Percentiles rank a stretch among this genome's conserved stretches.
Conservation (phyloP, 2,888 invertebrate species). For the Colletes collaris region DNA sequence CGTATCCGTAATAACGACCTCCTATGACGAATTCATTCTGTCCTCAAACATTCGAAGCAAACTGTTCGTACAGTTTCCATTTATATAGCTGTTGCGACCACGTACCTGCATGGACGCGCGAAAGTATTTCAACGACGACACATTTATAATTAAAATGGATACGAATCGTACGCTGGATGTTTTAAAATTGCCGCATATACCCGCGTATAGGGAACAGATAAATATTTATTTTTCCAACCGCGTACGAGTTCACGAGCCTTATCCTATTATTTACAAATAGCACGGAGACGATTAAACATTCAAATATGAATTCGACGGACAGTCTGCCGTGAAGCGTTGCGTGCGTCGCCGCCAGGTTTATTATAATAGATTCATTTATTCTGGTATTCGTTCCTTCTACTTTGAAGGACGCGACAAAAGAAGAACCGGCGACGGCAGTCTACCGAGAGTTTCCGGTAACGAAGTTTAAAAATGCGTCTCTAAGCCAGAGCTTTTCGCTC, state of each 20-base stretch:
- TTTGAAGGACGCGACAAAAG: constrained; percentile 6
- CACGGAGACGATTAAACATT: background rate
- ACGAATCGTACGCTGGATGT: too few relatives aligned
- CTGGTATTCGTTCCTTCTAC: constrained; percentile 1
- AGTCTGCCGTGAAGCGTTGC: background rate
- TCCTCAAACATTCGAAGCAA: background rate
- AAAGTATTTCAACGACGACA: too few relatives aligned
- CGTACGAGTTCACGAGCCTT: too few relatives aligned
- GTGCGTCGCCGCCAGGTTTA: constrained; percentile 47
- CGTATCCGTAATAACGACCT: background rate
- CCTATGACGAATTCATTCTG: background rate
- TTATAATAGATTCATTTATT: constrained; percentile 49
- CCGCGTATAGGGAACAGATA: too few relatives aligned
- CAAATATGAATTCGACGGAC: background rate
- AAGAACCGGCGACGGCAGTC: constrained; percentile 23
- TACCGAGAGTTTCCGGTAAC: constrained; percentile 59
- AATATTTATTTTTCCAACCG: too few relatives aligned
- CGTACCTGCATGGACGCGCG: too few relatives aligned
- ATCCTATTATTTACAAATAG: too few relatives aligned
- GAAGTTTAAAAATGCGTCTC: constrained; percentile 66
- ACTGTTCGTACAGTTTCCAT: too few relatives aligned
- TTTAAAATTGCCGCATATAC: too few relatives aligned
- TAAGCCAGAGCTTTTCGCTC: constrained; percentile 31
- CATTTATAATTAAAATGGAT: too few relatives aligned
- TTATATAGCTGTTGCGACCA: too few relatives aligned